Conservation (phyloP, 2,797 vertebrate species). For the Parambassis ranga region DNA sequence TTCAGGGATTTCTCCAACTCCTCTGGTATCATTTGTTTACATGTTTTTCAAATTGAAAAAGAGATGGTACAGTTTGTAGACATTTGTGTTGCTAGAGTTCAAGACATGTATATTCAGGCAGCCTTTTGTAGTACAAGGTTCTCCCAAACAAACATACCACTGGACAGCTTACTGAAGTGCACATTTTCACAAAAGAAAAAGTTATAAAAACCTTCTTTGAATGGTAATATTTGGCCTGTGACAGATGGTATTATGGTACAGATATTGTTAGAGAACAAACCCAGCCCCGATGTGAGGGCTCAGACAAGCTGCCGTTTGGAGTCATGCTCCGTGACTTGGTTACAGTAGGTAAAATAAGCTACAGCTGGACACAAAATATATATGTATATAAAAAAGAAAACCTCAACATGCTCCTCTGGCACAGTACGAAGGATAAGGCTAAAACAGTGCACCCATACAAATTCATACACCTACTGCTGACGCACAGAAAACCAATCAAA, state of each 20-base stretch:
- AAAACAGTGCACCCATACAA: slow-evolving; percentile 39
- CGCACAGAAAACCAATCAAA: slow-evolving; percentile 12
- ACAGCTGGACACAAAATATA: slow-evolving; percentile 42
- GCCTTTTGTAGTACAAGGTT: slow-evolving; percentile 30
- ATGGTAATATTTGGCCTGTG: slow-evolving; percentile 47
- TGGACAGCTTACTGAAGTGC: slow-evolving; percentile 26
- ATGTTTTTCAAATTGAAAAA: slow-evolving; percentile 34
- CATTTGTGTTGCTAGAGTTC: slow-evolving; percentile 38
- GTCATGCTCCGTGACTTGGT: slow-evolving; percentile 53
- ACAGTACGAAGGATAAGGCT: slow-evolving; percentile 63
- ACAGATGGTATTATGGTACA: slow-evolving; percentile 27
- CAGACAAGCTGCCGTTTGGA: slow-evolving; percentile 68
- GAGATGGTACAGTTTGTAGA: slow-evolving; percentile 39
- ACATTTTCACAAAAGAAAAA: slow-evolving; percentile 16
- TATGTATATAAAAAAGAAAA: neutral
- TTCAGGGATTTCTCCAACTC: slow-evolving; percentile 49
- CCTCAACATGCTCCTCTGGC: slow-evolving; percentile 34
- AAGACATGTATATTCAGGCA: slow-evolving; percentile 47
- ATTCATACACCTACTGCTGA: slow-evolving; percentile 26
- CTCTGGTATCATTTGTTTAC: slow-evolving; percentile 19
- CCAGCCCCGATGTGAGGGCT: slow-evolving; percentile 39
- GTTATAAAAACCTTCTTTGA: slow-evolving; percentile 18
- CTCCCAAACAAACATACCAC: slow-evolving; percentile 20
- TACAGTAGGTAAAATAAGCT: slow-evolving; percentile 51
- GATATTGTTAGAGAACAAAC: slow-evolving; percentile 31